A percentile compares a stretch with the other conserved stretches of the same genome.
These are phyloP conservation scores for Tapera naevia DNA, from an alignment of 2,797 vertebrate genomes.

Conservation along the genomic window DNA sequence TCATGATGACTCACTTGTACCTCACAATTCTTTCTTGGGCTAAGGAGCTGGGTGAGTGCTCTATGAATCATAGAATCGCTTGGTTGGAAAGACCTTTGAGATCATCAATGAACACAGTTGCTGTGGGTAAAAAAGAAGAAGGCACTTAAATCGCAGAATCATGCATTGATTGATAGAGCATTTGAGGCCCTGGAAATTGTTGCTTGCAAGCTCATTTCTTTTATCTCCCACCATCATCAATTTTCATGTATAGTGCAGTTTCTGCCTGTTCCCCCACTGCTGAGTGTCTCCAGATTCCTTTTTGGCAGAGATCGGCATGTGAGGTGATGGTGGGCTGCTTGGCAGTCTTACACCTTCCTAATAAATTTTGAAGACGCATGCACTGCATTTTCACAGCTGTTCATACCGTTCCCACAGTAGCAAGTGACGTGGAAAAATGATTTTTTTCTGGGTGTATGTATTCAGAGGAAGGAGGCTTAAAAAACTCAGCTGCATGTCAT, in stretches of 20 bases:
- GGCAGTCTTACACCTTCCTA: neutral
- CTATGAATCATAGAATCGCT: too few relatives aligned
- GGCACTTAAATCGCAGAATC: neutral
- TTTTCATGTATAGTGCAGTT: neutral
- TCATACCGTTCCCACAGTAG: neutral
- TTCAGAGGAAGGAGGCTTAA: neutral
- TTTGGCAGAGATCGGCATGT: neutral
- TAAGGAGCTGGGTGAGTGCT: neutral
- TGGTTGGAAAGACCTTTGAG: too few relatives aligned
- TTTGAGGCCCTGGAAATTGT: neutral
- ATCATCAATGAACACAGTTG: neutral
- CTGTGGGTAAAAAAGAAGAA: neutral
- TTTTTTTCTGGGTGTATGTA: neutral
- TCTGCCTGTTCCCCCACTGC: neutral
- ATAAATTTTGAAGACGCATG: neutral
- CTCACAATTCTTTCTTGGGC: neutral
- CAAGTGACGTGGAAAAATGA: neutral
- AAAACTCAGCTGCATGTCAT: neutral
- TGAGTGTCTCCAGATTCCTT: neutral
- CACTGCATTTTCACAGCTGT: neutral
- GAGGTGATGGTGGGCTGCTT: neutral
- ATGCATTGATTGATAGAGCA: neutral
- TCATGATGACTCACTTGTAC: neutral
- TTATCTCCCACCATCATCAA: neutral
- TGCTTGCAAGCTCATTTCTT: neutral